A percentile compares a stretch with the other conserved stretches of the same genome.
These are phyloP conservation scores for Papio anubis DNA, from an alignment of 2,113 vertebrate genomes.

Conservation along the genomic window DNA sequence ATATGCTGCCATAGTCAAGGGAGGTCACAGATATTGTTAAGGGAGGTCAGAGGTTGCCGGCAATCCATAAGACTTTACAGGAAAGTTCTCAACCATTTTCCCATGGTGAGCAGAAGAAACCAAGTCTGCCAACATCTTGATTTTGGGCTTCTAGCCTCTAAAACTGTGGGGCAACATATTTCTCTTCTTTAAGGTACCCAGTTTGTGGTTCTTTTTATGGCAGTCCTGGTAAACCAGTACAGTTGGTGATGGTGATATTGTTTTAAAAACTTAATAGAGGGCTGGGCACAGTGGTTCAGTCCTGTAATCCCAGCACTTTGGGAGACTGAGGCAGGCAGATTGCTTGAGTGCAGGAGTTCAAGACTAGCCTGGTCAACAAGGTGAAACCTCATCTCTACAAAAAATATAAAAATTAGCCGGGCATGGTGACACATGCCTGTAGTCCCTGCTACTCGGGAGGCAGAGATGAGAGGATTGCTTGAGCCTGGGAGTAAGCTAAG, in stretches of 20 bases:
- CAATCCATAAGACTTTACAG: neutral
- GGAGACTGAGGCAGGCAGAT: too few species aligned
- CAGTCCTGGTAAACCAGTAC: neutral
- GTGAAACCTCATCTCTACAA: too few species aligned
- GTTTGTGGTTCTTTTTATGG: neutral
- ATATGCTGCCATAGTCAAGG: neutral
- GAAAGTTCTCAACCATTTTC: neutral
- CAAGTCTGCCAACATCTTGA: neutral
- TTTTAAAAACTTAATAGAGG: neutral
- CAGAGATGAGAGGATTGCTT: too few species aligned
- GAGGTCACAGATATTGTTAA: neutral
- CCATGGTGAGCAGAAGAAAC: neutral
- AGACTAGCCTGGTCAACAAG: too few species aligned
- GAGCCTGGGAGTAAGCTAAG: too few species aligned
- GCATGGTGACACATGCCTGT: too few species aligned
- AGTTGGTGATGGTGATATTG: neutral
- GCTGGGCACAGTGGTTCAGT: too few species aligned
- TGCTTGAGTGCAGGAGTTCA: too few species aligned
- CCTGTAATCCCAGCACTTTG: too few species aligned
- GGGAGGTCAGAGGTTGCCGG: neutral
- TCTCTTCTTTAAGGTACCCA: neutral
- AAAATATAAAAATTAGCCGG: too few species aligned
- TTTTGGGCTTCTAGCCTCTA: neutral
- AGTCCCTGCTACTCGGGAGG: too few species aligned
- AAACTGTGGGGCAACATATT: neutral